phyloP scores from a whole-genome alignment of 2,888 invertebrate species.

The Megalurothrips usitatus region DNA sequence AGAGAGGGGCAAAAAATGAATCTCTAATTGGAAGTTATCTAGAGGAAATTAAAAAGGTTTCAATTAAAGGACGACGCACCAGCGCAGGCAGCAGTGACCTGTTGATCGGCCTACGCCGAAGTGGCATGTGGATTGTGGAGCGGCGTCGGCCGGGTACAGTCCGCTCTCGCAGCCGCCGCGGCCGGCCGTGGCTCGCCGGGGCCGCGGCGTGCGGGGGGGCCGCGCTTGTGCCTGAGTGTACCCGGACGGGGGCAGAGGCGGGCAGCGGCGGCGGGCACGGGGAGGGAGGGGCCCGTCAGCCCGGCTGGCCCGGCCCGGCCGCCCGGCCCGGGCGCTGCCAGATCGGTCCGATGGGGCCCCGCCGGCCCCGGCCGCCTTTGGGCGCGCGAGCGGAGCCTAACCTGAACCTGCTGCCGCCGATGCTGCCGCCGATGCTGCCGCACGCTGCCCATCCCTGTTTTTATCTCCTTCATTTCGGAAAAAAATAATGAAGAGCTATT shows the following conservation, averaged over 20 bases:
- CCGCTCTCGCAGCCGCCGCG: background rate
- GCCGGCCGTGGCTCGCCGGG: background rate
- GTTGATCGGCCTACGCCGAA: constrained; percentile 5
- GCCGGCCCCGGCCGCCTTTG: background rate
- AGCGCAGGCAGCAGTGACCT: constrained; percentile 1
- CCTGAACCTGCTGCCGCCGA: background rate
- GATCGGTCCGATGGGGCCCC: background rate
- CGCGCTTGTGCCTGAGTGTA: background rate
- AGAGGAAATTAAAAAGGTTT: constrained; percentile 25
- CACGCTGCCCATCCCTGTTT: constrained; percentile 5
- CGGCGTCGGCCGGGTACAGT: constrained; percentile 1
- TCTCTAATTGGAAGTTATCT: constrained; percentile 23
- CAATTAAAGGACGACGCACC: constrained; percentile 8
- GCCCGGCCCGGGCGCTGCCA: too few relatives aligned
- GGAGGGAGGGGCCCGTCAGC: background rate
- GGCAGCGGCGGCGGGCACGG: background rate
- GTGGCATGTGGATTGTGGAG: background rate
- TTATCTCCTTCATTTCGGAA: constrained; percentile 25
- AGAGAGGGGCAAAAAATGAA: too few relatives aligned
- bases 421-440: background rate
- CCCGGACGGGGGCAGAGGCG: background rate
- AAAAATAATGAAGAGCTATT: constrained; percentile 27
- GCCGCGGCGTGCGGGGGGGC: too few relatives aligned
- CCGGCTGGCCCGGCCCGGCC: too few relatives aligned
- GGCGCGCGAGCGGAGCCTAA: constrained; percentile 1